These are phyloP conservation scores for Speoplatyrhinus poulsoni DNA, from an alignment of 2,113 vertebrate genomes.

Conservation along the genomic window DNA sequence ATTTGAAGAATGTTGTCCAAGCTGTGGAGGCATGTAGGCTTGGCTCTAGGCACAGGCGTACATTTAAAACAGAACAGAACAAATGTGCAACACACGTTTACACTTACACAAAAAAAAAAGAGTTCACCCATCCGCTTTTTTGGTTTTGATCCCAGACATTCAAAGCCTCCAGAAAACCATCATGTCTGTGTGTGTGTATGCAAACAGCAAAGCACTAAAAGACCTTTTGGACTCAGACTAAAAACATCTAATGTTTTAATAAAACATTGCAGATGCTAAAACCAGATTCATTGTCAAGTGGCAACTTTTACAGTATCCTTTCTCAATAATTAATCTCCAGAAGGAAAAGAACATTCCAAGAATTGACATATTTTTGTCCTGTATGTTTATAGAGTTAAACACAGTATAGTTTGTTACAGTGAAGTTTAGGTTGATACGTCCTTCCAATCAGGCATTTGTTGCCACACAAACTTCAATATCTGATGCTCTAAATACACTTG, in stretches of 20 bases:
- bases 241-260: constrained; percentile 50
- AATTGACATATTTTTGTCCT: constrained; percentile 18
- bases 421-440: constrained; percentile 32
- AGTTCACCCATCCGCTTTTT: constrained; percentile 2
- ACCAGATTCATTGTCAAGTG: constrained; percentile 46
- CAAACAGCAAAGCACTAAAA: constrained; percentile 25
- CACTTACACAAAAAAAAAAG: constrained; percentile 23
- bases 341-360: constrained; percentile 24
- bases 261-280: constrained; percentile 51
- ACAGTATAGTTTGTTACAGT: constrained; percentile 20
- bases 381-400: constrained; percentile 21
- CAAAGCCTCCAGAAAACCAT: not conserved
- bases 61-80: constrained; percentile 19
- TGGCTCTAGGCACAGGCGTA: constrained; percentile 35
- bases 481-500: constrained; percentile 43
- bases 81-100: constrained; percentile 37
- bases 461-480: constrained; percentile 29
- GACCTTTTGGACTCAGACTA: constrained; percentile 35
- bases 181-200: constrained; percentile 1
- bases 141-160: constrained; percentile 28
- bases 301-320: constrained; percentile 49
- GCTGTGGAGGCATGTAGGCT: constrained; percentile 40
- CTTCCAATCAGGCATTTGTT: constrained; percentile 13
- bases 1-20: constrained; percentile 32
- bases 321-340: constrained; percentile 62